Conservation (phyloP, 2,797 vertebrate species). For the Intellagama lesueurii region DNA sequence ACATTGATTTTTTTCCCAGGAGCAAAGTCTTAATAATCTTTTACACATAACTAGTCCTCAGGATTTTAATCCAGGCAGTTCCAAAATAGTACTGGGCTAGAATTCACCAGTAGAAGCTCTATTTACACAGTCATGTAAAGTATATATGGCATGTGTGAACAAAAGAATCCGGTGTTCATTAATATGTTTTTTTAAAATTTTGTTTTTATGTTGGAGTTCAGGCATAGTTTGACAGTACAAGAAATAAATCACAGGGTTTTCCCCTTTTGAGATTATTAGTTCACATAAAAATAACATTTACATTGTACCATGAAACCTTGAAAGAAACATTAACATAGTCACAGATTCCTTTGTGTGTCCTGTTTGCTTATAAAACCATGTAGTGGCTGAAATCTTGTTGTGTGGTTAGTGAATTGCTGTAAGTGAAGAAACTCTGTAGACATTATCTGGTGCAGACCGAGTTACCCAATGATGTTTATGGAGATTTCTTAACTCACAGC, state of each 20-base stretch:
- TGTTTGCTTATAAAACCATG: constrained; percentile 24
- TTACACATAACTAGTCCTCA: background rate
- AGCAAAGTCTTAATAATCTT: constrained; percentile 9
- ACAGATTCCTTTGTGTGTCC: background rate
- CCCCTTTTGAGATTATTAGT: constrained; percentile 12
- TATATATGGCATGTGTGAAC: constrained; percentile 6
- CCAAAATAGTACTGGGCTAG: background rate
- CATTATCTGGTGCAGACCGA: no score
- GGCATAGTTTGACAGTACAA: background rate
- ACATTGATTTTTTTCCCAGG: background rate
- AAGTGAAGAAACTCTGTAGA: no score
- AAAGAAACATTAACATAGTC: constrained; percentile 8
- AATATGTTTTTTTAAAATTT: background rate
- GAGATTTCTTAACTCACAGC: no score
- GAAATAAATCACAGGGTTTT: background rate
- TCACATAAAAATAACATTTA: background rate
- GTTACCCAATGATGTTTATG: no score
- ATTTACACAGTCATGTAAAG: background rate
- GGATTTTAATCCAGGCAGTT: constrained; percentile 8
- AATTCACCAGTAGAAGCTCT: background rate
- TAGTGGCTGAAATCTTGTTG: constrained; percentile 1
- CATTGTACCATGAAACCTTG: background rate
- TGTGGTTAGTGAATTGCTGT: no score
- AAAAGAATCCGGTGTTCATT: background rate
- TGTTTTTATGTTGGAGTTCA: background rate